A percentile compares a stretch with the other conserved stretches of the same genome.
These are phyloP conservation scores for Perca fluviatilis DNA, from an alignment of 2,113 vertebrate species.

Conservation along the genomic window DNA sequence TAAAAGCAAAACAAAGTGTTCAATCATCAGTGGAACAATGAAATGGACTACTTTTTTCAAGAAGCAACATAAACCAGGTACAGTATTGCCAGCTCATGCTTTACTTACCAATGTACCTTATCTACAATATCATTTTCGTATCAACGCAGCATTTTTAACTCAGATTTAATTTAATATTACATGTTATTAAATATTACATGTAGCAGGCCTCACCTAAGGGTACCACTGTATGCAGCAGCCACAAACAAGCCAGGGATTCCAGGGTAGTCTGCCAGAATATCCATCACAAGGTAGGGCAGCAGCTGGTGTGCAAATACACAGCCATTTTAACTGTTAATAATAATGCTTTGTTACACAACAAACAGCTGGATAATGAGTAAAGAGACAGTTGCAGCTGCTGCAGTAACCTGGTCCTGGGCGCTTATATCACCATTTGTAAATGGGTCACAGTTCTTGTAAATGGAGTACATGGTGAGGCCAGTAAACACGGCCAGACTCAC, in stretches of 20 bases:
- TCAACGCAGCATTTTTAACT: neutral
- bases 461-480: conserved; percentile 86
- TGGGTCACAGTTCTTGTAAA: conserved; percentile 87
- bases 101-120: neutral
- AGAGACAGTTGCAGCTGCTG: neutral
- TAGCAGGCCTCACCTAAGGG: conserved; percentile 90
- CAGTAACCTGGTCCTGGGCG: conserved; percentile 82
- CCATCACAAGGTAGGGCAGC: conserved; percentile 95
- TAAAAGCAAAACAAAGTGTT: neutral
- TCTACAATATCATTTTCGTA: neutral
- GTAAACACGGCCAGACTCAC: conserved; percentile 83
- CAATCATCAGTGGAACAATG: neutral
- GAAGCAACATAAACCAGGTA: neutral
- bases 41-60: neutral
- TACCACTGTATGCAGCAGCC: conserved; percentile 96
- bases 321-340: neutral
- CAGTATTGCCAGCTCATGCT: neutral
- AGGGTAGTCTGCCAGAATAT: conserved; percentile 90
- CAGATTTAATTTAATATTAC: neutral
- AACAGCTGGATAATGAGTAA: neutral
- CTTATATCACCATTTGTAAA: conserved; percentile 73
- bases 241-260: conserved; percentile 97
- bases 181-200: too few relatives aligned
- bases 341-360: neutral
- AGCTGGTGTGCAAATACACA: conserved; percentile 82